phyloP scores from a whole-genome alignment of 1,140 invertebrate species.

The Dreissena rostriformis region DNA sequence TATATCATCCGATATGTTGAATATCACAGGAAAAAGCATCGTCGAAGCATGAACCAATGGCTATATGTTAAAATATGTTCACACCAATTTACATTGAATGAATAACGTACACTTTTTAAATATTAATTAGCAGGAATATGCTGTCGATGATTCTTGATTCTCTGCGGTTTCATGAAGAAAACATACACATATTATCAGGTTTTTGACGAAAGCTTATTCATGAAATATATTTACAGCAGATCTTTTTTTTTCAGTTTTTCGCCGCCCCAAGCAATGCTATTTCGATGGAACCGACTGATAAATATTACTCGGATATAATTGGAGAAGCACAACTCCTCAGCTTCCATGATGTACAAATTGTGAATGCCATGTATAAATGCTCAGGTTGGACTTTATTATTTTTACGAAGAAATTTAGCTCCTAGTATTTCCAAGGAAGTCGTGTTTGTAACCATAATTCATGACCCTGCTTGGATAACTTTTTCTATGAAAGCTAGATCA shows the following conservation, averaged over 20 bases:
- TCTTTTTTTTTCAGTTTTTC: not conserved
- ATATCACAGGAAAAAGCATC: too few species aligned
- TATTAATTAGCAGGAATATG: not conserved
- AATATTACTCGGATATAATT: slow-evolving; percentile 18
- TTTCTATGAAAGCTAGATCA: too few species aligned
- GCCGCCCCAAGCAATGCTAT: not conserved
- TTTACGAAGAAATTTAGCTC: too few species aligned
- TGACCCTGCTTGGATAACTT: too few species aligned
- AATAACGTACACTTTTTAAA: too few species aligned
- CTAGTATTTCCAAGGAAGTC: not conserved
- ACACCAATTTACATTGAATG: too few species aligned
- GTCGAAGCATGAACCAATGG: too few species aligned
- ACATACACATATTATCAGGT: not conserved
- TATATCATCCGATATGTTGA: not conserved
- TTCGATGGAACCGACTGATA: slow-evolving; percentile 23
- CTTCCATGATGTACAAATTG: slow-evolving; percentile 37
- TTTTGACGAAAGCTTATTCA: not conserved
- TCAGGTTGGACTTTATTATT: slow-evolving; percentile 16
- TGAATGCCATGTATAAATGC: slow-evolving; percentile 40
- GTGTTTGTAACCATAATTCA: not conserved
- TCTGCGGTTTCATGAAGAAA: not conserved
- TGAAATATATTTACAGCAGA: slow-evolving; percentile 4
- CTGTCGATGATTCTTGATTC: too few species aligned
- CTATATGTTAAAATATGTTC: too few species aligned
- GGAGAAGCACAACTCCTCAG: slow-evolving; percentile 14